These are phyloP conservation scores for Parus major DNA, from an alignment of 2,113 vertebrate species.

Conservation along the genomic window DNA sequence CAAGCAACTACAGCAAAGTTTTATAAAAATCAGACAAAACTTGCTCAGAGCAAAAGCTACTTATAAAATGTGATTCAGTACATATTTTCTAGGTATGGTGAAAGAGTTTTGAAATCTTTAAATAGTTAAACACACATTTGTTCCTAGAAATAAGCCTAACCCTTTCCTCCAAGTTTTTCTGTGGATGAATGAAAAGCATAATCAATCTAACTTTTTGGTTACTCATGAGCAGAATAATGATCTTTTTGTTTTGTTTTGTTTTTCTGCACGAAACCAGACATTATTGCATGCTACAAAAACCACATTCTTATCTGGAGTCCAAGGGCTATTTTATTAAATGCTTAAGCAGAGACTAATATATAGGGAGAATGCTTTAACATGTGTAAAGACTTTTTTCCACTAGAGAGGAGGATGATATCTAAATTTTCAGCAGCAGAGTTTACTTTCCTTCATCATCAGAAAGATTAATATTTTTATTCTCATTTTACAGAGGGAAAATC, in stretches of 20 bases:
- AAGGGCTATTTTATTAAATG: background rate
- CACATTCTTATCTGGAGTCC: background rate
- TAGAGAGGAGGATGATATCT: background rate
- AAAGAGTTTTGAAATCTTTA: background rate
- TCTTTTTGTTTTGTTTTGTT: background rate
- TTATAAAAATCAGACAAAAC: background rate
- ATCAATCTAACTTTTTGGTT: background rate
- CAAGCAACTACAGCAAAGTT: background rate
- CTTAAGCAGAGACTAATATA: background rate
- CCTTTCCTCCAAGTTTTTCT: background rate
- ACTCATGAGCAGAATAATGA: background rate
- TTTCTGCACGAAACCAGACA: background rate
- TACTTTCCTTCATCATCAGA: background rate
- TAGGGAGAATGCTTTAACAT: background rate
- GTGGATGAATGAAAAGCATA: conserved; percentile 19
- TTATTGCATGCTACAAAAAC: background rate
- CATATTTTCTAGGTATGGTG: background rate
- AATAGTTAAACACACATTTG: background rate
- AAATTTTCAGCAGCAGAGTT: background rate
- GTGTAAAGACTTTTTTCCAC: background rate
- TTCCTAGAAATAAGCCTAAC: background rate
- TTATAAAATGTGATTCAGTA: background rate
- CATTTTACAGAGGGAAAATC: background rate
- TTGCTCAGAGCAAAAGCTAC: background rate
- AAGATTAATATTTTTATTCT: background rate